Evolutionary conservation across 2,113 vertebrate genomes (phyloP).

Genomic region (Datnioides undecimradiatus): DNA sequence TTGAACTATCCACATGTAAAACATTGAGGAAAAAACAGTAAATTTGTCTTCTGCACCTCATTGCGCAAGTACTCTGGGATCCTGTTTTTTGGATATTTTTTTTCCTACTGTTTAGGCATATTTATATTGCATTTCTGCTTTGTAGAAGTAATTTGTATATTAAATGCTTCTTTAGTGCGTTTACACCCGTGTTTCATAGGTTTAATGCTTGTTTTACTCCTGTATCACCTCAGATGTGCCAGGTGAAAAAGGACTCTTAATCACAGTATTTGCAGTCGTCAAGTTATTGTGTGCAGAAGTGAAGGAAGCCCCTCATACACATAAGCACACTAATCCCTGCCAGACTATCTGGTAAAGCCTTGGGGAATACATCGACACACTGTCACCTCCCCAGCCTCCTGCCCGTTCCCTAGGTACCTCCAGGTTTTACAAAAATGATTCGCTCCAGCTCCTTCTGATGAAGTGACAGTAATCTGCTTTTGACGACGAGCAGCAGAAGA

Average conservation of each 20-base stretch:
- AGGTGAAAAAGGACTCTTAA: constrained; percentile 10
- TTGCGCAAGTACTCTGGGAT: no score
- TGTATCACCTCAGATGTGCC: constrained; percentile 8
- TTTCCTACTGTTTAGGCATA: no score
- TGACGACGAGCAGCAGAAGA: constrained; percentile 59
- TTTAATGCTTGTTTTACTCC: background rate
- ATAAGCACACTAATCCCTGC: constrained; percentile 49
- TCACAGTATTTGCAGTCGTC: constrained; percentile 25
- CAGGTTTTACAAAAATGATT: constrained; percentile 67
- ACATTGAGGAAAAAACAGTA: background rate
- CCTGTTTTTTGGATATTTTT: no score
- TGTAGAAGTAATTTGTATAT: no score
- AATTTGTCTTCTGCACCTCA: no score
- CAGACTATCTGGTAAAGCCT: constrained; percentile 59
- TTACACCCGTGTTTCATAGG: background rate
- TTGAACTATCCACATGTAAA: background rate
- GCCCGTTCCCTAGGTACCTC: constrained; percentile 47
- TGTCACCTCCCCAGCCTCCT: constrained; percentile 57
- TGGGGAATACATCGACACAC: constrained; percentile 57
- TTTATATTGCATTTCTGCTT: no score
- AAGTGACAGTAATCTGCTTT: constrained; percentile 73
- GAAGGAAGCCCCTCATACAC: constrained; percentile 36
- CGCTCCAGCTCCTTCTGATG: constrained; percentile 68
- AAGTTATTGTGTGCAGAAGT: constrained; percentile 37
- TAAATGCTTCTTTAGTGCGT: background rate